These are phyloP conservation scores for Morinoia aosen DNA, from an alignment of 2,888 invertebrate genomes.

Conservation along the genomic window DNA sequence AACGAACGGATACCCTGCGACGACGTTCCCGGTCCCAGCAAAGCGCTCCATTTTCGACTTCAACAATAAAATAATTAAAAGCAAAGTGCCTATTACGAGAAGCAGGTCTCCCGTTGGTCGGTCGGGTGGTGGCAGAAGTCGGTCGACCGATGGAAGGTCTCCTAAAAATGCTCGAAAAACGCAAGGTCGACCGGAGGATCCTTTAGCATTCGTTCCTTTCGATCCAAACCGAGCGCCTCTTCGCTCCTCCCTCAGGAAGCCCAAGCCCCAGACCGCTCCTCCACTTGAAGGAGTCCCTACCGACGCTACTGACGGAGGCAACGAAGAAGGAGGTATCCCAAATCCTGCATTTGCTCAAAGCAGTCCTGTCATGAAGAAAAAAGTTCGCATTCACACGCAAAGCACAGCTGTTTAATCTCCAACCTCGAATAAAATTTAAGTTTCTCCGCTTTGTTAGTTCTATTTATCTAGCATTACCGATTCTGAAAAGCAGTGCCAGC, in stretches of 20 bases:
- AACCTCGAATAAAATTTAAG: not conserved
- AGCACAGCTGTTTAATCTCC: constrained; percentile 84
- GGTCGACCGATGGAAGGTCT: constrained; percentile 55
- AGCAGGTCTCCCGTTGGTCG: not conserved
- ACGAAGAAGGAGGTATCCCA: constrained; percentile 81
- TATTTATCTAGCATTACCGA: not conserved
- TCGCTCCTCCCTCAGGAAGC: constrained; percentile 87
- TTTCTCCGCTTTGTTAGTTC: not conserved
- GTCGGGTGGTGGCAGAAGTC: not conserved
- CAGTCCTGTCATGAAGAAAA: constrained; percentile 88
- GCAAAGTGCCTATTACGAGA: not conserved
- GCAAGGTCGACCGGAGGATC: constrained; percentile 54
- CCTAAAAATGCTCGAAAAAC: constrained; percentile 8
- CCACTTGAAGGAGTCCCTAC: not conserved
- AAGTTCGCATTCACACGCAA: constrained; percentile 91
- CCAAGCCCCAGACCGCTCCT: constrained; percentile 73
- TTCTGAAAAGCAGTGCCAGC: not conserved
- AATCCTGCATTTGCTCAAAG: constrained; percentile 88
- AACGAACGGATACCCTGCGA: not conserved
- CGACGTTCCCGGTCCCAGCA: not conserved
- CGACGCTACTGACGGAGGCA: constrained; percentile 69
- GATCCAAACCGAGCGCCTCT: constrained; percentile 78
- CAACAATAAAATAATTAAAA: constrained; percentile 47
- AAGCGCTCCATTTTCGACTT: constrained; percentile 49
- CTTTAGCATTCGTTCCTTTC: constrained; percentile 64